Percentiles rank a stretch among this genome's conserved stretches.
Evolutionary conservation across 2,797 vertebrate species (phyloP).

Genomic region (Telmatherina bonti): DNA sequence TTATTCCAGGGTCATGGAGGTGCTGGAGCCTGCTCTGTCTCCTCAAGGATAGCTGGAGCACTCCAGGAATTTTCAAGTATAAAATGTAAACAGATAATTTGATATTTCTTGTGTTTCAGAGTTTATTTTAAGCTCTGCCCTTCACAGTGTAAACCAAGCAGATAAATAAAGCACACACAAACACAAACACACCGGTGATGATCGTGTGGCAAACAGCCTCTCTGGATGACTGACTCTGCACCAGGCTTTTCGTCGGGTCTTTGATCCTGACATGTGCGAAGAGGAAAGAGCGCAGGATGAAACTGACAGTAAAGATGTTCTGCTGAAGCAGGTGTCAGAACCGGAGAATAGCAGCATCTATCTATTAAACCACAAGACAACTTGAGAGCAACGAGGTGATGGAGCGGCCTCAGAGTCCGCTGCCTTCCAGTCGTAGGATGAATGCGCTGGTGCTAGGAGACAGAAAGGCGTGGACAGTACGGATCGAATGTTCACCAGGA

Average conservation of each 20-base stretch:
- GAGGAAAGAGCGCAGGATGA: background rate
- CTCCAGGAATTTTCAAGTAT: too few species aligned
- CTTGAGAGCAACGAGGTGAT: background rate
- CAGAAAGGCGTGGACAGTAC: background rate
- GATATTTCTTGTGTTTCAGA: too few species aligned
- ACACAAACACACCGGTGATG: background rate
- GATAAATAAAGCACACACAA: too few species aligned
- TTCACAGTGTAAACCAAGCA: too few species aligned
- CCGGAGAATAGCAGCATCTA: background rate
- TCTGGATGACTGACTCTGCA: background rate
- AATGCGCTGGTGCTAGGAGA: background rate
- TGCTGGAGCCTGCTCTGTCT: too few species aligned
- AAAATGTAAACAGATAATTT: too few species aligned
- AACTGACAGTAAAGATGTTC: background rate
- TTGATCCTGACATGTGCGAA: background rate
- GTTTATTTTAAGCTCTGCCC: too few species aligned
- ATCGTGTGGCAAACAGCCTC: background rate
- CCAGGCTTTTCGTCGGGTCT: background rate
- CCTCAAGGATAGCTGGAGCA: too few species aligned
- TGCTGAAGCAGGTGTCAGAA: background rate
- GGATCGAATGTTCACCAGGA: background rate
- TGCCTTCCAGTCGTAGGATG: background rate
- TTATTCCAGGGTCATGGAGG: too few species aligned
- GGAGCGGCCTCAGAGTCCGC: background rate
- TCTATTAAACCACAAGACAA: background rate